phyloP scores from a whole-genome alignment of 1,140 invertebrate genomes.

The Drosophila arawakana region DNA sequence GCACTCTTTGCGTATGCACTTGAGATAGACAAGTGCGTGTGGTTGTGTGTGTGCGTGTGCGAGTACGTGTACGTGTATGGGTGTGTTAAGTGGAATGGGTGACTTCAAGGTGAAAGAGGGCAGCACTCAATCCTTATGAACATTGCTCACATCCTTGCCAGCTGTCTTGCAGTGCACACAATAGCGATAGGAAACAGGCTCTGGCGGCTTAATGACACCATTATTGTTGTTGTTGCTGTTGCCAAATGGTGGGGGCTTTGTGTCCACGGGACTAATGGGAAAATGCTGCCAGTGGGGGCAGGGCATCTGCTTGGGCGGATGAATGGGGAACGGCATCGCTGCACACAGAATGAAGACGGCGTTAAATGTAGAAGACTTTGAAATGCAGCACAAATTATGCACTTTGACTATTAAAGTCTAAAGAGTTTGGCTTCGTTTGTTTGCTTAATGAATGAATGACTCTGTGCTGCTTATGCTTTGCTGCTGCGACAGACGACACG shows the following conservation, averaged over 20 bases:
- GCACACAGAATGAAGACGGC: neutral
- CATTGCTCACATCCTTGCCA: slow-evolving; percentile 40
- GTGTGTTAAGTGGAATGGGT: neutral
- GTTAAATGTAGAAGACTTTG: neutral
- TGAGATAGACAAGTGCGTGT: slow-evolving; percentile 8
- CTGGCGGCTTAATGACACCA: slow-evolving; percentile 53
- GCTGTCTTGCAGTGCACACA: slow-evolving; percentile 66
- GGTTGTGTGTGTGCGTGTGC: neutral
- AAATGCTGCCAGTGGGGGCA: slow-evolving; percentile 83
- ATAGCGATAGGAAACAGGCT: slow-evolving; percentile 71
- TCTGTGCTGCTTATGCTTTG: neutral
- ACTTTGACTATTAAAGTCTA: neutral
- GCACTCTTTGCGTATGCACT: slow-evolving; percentile 36
- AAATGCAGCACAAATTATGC: neutral
- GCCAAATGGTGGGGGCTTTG: slow-evolving; percentile 63
- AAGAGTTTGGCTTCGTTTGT: too few relatives aligned
- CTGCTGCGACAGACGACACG: slow-evolving; percentile 18
- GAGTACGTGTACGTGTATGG: neutral
- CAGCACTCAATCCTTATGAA: slow-evolving; percentile 27
- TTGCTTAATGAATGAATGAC: neutral
- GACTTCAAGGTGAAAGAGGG: slow-evolving; percentile 12
- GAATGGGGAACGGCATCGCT: slow-evolving; percentile 76
- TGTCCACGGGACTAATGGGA: slow-evolving; percentile 72
- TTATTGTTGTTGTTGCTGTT: slow-evolving; percentile 2
- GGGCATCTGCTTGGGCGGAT: slow-evolving; percentile 81